Conservation (phyloP, 2,797 vertebrate genomes). For the Platyrinchus mystaceus region DNA sequence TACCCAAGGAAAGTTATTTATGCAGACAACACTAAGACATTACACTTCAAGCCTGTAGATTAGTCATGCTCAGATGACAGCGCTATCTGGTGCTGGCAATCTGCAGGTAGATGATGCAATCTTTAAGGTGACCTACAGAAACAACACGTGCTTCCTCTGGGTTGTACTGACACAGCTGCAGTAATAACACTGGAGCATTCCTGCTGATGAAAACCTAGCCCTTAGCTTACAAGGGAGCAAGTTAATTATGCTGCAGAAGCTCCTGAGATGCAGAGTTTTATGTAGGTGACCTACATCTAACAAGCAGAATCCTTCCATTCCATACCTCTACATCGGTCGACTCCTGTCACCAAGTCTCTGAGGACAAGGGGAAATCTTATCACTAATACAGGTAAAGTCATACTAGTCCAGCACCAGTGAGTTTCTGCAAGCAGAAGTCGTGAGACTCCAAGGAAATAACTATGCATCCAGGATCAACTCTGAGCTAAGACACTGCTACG, state of each 20-base stretch:
- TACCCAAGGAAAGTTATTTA: conserved; percentile 39
- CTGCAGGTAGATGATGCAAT: conserved; percentile 65
- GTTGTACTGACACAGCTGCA: not conserved
- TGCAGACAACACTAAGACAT: not conserved
- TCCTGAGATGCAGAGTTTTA: conserved; percentile 26
- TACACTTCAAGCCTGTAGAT: not conserved
- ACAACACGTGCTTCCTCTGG: not conserved
- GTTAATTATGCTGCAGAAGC: conserved; percentile 32
- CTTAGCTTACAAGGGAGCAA: conserved; percentile 7
- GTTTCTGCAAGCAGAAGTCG: not conserved
- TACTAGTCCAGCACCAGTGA: not conserved
- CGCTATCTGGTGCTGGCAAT: conserved; percentile 32
- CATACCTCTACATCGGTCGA: not conserved
- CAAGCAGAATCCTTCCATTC: not conserved
- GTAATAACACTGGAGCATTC: not conserved
- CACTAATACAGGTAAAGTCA: not conserved
- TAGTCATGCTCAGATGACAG: conserved; percentile 57
- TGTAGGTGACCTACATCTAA: conserved; percentile 50
- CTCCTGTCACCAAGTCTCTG: not conserved
- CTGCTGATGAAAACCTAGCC: not conserved
- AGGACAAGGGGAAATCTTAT: not conserved
- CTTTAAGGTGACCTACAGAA: conserved; percentile 67
- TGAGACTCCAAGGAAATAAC: not conserved
- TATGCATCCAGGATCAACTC: not conserved
- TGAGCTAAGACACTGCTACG: not conserved